Base-by-base conservation (phyloP, 1,140 invertebrate species). In the Drosophila eugracilis region DNA sequence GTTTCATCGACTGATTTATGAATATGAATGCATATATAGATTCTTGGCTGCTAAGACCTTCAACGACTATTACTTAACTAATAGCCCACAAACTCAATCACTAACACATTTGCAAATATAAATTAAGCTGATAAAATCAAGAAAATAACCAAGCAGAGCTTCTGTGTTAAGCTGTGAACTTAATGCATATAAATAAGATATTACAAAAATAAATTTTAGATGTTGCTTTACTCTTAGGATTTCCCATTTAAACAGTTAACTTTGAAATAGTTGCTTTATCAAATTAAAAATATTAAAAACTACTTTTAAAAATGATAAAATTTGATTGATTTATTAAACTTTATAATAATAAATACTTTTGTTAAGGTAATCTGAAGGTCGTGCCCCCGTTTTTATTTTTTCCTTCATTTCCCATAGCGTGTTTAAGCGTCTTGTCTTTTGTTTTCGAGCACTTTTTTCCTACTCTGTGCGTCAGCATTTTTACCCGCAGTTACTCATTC, bases 361-460 rank as follows among this genome's bases (percentile, higher is more conserved):
- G n/a, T n/a, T n/a, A 30, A 42, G 47, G 75, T 53, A 71, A 65
- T 54, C 4, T 15, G 2, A 5, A 6, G 30, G 66, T 78, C 75
- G 50, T 22, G 14, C 19, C 6, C 1, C 15, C 7, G 22, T 12
- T 4, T 36, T 57, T 37, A 15, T 10, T 54, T 36, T 24, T 55
- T 12, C 4, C 10, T 1, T 14, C 26, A 63, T 77, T 57, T 58
- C 30, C 41, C 44, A 59, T 86, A 78, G 83, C 83, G 73, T 86
- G 81, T 66, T 85, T 84, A 75, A 73, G 63, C 59, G 55, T 60
- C 79, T 88, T 77, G 73, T 88, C 69, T 86, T 86, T 81, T 77
- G 81, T 81, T 67, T 67, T 74, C 62, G 36, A 85, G 66, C 69
- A 53, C 21, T 75, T 65, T 63, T 55, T 75, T 78, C 81, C 30